Conservation (phyloP, 2,113 vertebrate species). For the Calyptomena viridis region DNA sequence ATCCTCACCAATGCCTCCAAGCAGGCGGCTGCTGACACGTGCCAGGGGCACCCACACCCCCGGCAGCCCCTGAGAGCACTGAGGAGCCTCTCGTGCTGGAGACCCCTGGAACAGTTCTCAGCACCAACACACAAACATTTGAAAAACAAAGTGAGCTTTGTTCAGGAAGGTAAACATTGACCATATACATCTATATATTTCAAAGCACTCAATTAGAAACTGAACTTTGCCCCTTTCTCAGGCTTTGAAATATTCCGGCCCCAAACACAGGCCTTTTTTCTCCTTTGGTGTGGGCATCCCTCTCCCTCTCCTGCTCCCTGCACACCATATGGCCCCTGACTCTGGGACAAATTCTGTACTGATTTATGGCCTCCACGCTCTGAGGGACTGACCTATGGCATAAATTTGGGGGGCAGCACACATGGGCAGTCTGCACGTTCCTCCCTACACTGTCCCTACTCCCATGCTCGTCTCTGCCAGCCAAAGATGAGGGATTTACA, state of each 20-base stretch:
- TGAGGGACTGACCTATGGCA: neutral
- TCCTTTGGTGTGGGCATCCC: neutral
- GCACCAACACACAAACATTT: neutral
- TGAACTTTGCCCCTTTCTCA: conserved; percentile 61
- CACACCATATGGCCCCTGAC: conserved; percentile 19
- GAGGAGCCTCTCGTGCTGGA: neutral
- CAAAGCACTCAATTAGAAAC: conserved; percentile 46
- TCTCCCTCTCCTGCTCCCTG: neutral
- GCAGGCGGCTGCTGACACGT: neutral
- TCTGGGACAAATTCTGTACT: neutral
- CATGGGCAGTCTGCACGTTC: neutral
- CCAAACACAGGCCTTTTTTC: neutral
- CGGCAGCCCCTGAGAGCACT: fast-evolving
- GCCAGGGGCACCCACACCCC: neutral
- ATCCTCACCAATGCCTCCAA: neutral
- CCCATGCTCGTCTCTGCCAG: fast-evolving
- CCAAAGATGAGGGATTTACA: neutral
- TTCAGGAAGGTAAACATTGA: conserved; percentile 47
- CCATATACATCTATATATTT: conserved; percentile 41
- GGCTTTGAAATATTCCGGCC: conserved; percentile 36
- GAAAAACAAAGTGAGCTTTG: conserved; percentile 32
- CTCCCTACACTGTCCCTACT: neutral
- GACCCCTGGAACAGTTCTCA: neutral
- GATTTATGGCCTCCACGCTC: conserved; percentile 22
- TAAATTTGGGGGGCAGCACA: neutral